Evolutionary conservation across 2,113 vertebrate genomes (phyloP), one percentile per base, ranked within the genome.

Genomic region (Microcebus jonahi): DNA sequence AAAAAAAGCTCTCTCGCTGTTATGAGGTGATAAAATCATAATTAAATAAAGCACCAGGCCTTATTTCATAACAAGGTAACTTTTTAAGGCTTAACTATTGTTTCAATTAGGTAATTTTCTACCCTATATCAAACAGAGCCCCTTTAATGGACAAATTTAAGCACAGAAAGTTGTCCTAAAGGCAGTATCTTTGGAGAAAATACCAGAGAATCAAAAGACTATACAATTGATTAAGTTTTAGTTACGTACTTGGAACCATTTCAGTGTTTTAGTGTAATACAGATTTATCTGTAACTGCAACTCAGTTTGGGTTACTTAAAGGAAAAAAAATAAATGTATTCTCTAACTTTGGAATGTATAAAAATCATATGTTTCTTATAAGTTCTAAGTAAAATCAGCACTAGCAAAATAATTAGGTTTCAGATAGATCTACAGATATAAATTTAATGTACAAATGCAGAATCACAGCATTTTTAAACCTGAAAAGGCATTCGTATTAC

Each of bases 41-140:
- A 94, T 84, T 91, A 96, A 94, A 92, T 55, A 88, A 91, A 95
- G 1, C 9, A 87, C 20, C 8, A 79, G 57, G 34, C 1, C 31
- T 88, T 87, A 84, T 59, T 70, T 90, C 82, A 73, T 91, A 83
- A 75, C 86, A 96, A 79, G 63, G 20, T 81, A 89, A 84, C 34
- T 87, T 91, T 95, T 80, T 91, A 81, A 87, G 27, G 65, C 9
- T 85, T 96, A 91, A 79, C 34, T 89, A n/a, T 88, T 97, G 73
- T 94, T 92, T 97, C 75, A 77, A 76, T 63, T 36, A 36, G 59
- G 39, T 80, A 75, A 65, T 82, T 91, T 87, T 34, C 90, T 0
- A 48, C n/a, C 45, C 77, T 45, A 61, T 75, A 85, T 55, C 25
- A 91, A 91, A 92, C 25, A 73, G 70, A 79, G 12, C 23, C 42